phyloP scores from a whole-genome alignment of 2,113 vertebrate species.

The Xenopus borealis region DNA sequence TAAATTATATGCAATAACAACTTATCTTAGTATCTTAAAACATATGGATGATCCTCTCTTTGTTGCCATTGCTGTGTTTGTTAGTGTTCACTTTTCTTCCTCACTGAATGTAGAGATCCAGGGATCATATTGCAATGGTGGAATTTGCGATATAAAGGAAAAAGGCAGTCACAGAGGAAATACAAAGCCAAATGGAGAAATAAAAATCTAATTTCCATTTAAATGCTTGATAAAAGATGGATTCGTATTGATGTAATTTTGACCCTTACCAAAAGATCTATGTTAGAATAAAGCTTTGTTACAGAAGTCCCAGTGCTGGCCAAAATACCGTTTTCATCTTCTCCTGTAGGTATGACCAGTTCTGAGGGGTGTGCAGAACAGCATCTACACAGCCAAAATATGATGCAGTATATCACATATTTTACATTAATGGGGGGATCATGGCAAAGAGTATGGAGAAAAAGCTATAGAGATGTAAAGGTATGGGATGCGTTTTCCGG shows the following conservation, averaged over 20 bases:
- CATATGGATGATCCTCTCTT: background rate
- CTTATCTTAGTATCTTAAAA: conserved; percentile 1
- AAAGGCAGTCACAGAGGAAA: background rate
- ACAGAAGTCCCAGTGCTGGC: too few species aligned
- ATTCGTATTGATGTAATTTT: background rate
- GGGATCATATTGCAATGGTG: background rate
- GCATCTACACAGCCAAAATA: too few species aligned
- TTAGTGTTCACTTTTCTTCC: background rate
- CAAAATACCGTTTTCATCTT: too few species aligned
- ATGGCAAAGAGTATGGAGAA: too few species aligned
- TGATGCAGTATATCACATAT: too few species aligned
- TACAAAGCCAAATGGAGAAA: background rate
- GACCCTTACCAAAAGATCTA: too few species aligned
- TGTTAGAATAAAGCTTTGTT: too few species aligned
- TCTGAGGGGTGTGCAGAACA: too few species aligned
- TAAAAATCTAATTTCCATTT: background rate
- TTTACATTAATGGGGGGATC: too few species aligned
- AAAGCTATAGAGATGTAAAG: too few species aligned
- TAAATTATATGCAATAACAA: background rate
- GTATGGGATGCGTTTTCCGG: too few species aligned
- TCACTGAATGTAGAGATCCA: background rate
- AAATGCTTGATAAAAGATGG: background rate
- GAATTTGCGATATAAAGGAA: conserved; percentile 1
- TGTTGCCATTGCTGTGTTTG: background rate
- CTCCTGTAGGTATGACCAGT: too few species aligned